Conservation (phyloP, 2,113 vertebrate species). For the Uria aalge region DNA sequence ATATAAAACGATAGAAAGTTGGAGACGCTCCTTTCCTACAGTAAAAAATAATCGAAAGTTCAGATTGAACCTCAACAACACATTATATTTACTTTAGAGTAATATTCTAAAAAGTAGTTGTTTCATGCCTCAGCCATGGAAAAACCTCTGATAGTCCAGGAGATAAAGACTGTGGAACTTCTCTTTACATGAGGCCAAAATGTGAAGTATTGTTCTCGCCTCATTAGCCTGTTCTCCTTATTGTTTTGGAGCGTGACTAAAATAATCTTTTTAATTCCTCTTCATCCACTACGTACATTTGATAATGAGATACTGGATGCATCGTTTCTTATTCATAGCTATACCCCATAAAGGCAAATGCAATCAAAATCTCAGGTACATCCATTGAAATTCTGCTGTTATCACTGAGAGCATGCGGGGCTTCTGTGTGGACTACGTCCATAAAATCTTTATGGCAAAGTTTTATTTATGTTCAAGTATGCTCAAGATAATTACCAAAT, state of each 20-base stretch:
- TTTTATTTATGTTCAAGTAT: not conserved
- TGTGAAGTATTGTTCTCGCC: not conserved
- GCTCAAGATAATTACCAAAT: not conserved
- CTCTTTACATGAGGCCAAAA: not conserved
- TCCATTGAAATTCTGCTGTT: not conserved
- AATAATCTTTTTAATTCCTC: not conserved
- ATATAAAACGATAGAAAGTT: not conserved
- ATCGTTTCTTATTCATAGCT: not conserved
- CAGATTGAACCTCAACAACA: not conserved
- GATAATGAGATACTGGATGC: not conserved
- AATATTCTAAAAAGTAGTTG: not conserved
- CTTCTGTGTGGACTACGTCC: not conserved
- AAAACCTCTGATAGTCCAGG: not conserved
- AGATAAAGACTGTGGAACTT: not conserved
- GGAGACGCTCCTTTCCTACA: not conserved
- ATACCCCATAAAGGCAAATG: not conserved
- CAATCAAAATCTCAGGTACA: not conserved
- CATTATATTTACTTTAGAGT: not conserved
- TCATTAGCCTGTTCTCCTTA: not conserved
- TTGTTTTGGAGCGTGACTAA: not conserved
- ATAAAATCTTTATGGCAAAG: not conserved
- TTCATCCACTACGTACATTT: not conserved
- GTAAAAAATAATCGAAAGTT: not conserved
- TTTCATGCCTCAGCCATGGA: not conserved
- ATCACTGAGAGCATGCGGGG: not conserved